Evolutionary conservation across 2,888 invertebrate genomes (phyloP).

Genomic region (Pandemis corylana): DNA sequence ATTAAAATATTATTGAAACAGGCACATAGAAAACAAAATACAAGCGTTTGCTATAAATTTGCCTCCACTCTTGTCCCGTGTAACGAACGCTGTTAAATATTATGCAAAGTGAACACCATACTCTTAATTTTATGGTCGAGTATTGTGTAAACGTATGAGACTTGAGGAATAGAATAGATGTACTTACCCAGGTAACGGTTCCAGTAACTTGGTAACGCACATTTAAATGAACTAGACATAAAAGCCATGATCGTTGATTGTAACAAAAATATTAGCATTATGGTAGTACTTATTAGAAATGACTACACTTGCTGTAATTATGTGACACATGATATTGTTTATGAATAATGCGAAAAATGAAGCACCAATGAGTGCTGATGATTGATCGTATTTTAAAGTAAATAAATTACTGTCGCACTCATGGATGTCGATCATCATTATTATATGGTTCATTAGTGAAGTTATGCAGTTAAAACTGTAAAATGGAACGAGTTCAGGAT

Average conservation of each 20-base stretch:
- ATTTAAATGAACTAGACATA: conserved; percentile 9
- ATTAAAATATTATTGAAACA: not conserved
- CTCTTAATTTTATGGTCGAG: conserved; percentile 7
- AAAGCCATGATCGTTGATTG: not conserved
- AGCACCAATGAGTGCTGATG: not conserved
- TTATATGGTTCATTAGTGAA: not conserved
- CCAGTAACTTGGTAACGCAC: conserved; percentile 10
- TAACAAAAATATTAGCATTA: not conserved
- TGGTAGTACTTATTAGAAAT: not conserved
- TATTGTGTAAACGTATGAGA: conserved; percentile 1
- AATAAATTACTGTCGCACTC: not conserved
- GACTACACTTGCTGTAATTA: not conserved
- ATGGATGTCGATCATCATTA: not conserved
- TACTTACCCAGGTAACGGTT: not conserved
- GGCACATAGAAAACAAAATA: not conserved
- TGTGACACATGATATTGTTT: conserved; percentile 1
- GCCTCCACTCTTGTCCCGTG: not conserved
- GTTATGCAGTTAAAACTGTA: not conserved
- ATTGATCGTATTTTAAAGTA: not conserved
- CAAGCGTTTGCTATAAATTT: not conserved
- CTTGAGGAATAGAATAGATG: conserved; percentile 8
- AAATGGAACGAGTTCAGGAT: not conserved
- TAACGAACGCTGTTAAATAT: not conserved
- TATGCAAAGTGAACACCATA: conserved; percentile 25
- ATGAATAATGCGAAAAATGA: not conserved